Conservation (phyloP, 2,888 invertebrate species). For the Steromphala cineraria region DNA sequence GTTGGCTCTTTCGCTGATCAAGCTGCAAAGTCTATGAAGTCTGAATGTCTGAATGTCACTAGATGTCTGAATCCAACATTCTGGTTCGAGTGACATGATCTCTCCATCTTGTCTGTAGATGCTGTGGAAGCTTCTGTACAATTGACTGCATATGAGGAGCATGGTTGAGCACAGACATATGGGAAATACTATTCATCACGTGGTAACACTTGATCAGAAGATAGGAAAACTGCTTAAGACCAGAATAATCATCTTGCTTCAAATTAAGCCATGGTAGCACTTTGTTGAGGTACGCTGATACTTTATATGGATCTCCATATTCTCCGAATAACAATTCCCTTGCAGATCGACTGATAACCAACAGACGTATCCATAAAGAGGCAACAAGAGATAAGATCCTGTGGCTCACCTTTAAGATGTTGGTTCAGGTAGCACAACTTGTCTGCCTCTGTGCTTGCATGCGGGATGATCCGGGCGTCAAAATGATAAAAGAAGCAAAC, state of each 20-base stretch:
- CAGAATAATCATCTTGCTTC: too few relatives aligned
- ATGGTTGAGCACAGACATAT: background rate
- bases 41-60: too few relatives aligned
- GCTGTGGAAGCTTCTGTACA: background rate
- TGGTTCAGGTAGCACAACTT: background rate
- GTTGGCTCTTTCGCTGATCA: background rate
- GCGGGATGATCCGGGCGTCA: background rate
- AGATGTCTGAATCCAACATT: background rate
- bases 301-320: too few relatives aligned
- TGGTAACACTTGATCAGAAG: too few relatives aligned
- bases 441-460: background rate
- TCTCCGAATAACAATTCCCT: too few relatives aligned
- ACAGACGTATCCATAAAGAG: background rate
- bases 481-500: too few relatives aligned
- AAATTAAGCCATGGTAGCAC: too few relatives aligned
- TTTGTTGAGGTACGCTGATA: too few relatives aligned
- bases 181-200: background rate
- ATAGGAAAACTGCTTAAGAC: too few relatives aligned
- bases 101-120: background rate
- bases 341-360: too few relatives aligned
- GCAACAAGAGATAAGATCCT: background rate
- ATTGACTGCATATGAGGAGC: background rate
- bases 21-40: background rate
- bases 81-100: background rate
- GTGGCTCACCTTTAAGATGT: background rate